Percentiles rank a stretch among this genome's conserved stretches.
phyloP scores from a whole-genome alignment of 2,888 invertebrate genomes.

The Tanypteryx hageni region DNA sequence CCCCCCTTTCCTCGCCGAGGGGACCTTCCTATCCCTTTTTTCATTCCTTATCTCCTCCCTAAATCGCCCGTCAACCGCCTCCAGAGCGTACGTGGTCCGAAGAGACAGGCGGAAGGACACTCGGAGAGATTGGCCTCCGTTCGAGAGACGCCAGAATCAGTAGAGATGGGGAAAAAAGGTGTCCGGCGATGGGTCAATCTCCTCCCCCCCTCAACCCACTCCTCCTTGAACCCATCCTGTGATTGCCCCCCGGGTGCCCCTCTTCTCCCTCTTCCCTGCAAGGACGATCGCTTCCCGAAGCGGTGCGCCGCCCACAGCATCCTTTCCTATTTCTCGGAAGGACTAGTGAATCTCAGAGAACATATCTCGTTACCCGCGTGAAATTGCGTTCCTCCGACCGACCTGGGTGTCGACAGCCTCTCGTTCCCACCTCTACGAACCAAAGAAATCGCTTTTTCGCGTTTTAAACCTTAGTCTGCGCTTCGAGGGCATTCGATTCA shows the following conservation, averaged over 20 bases:
- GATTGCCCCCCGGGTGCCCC: not conserved
- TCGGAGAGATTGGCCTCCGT: constrained; percentile 36
- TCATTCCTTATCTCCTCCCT: no score
- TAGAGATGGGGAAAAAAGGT: not conserved
- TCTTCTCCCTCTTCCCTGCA: not conserved
- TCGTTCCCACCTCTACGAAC: not conserved
- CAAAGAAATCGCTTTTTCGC: not conserved
- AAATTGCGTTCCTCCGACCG: not conserved
- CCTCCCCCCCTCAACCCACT: no score
- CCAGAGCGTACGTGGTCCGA: not conserved
- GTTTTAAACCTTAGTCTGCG: no score
- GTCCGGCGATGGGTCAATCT: not conserved
- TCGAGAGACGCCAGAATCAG: not conserved
- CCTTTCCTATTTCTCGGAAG: not conserved
- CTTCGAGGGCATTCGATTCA: no score
- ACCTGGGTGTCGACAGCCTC: no score
- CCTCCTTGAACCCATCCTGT: no score
- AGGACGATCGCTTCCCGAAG: not conserved
- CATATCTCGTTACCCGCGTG: not conserved
- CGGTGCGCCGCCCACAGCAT: not conserved
- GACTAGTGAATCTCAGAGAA: not conserved
- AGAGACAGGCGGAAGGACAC: constrained; percentile 26
- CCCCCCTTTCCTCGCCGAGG: no score
- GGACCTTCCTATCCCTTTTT: no score
- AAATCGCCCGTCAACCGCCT: not conserved